These are phyloP conservation scores for Eidolon dupreanum DNA, from an alignment of 2,797 vertebrate genomes.

Conservation along the genomic window DNA sequence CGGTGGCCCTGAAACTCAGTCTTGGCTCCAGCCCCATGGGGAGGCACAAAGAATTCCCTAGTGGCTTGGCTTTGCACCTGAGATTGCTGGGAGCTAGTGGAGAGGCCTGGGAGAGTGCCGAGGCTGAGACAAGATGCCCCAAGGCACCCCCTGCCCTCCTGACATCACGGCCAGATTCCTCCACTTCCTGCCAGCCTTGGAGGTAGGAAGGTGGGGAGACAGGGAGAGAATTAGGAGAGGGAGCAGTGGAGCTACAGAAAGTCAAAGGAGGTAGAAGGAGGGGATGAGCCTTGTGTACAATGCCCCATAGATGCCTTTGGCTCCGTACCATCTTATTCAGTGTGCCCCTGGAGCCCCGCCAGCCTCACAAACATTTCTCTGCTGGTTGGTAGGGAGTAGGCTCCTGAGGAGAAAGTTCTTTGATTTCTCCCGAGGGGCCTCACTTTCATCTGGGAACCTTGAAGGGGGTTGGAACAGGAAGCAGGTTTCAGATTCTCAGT, in stretches of 20 bases:
- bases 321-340: slow-evolving; percentile 7
- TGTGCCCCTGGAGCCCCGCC: slow-evolving; percentile 20
- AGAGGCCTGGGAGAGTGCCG: neutral
- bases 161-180: neutral
- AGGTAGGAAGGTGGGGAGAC: neutral
- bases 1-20: neutral
- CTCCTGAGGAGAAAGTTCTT: neutral
- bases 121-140: neutral
- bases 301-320: neutral
- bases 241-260: neutral
- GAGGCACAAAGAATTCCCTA: neutral
- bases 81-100: neutral
- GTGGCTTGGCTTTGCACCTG: neutral
- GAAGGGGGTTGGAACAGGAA: neutral
- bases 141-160: neutral
- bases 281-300: neutral
- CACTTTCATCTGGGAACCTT: neutral
- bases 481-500: neutral
- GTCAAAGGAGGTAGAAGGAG: neutral
- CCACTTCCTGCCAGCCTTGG: neutral
- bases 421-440: neutral
- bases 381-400: neutral
- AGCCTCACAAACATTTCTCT: neutral
- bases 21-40: neutral
- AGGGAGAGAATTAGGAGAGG: neutral